Conservation (phyloP, 2,888 invertebrate species). For the Bhutanitis thaidina region DNA sequence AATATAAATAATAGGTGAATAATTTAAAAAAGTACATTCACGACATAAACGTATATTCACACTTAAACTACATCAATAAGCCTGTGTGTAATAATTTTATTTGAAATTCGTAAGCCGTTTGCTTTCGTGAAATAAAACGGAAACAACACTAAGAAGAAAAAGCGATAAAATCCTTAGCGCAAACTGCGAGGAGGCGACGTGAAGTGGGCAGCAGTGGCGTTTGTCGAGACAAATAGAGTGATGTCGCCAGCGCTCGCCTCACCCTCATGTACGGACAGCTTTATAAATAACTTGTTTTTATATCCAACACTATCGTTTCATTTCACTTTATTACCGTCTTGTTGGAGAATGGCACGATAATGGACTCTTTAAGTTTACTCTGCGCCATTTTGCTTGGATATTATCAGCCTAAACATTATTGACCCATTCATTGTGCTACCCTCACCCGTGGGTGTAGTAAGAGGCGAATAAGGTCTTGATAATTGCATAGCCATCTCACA, state of each 20-base stretch:
- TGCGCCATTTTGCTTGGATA: not conserved
- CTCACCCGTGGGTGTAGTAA: too few species aligned
- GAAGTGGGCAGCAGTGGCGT: slow-evolving; percentile 65
- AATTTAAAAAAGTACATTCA: too few species aligned
- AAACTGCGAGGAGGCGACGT: slow-evolving; percentile 58
- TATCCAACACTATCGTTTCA: slow-evolving; percentile 21
- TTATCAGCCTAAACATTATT: not conserved
- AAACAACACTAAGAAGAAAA: slow-evolving; percentile 46
- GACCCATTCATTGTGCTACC: not conserved
- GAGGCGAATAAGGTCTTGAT: too few species aligned
- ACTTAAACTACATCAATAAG: not conserved
- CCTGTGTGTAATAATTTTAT: not conserved
- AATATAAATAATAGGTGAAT: too few species aligned
- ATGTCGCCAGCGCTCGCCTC: slow-evolving; percentile 48
- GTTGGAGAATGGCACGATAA: slow-evolving; percentile 16
- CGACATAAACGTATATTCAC: too few species aligned
- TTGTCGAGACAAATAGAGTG: slow-evolving; percentile 68
- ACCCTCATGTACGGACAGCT: slow-evolving; percentile 45
- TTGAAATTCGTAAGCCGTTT: not conserved
- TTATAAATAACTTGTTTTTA: slow-evolving; percentile 62
- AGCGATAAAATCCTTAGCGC: slow-evolving; percentile 64
- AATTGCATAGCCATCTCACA: too few species aligned
- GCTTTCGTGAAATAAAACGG: slow-evolving; percentile 31
- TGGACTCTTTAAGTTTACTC: not conserved
- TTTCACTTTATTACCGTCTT: slow-evolving; percentile 33